Evolutionary conservation across 2,797 vertebrate species (phyloP).

Genomic region (Cichlasoma orientale): DNA sequence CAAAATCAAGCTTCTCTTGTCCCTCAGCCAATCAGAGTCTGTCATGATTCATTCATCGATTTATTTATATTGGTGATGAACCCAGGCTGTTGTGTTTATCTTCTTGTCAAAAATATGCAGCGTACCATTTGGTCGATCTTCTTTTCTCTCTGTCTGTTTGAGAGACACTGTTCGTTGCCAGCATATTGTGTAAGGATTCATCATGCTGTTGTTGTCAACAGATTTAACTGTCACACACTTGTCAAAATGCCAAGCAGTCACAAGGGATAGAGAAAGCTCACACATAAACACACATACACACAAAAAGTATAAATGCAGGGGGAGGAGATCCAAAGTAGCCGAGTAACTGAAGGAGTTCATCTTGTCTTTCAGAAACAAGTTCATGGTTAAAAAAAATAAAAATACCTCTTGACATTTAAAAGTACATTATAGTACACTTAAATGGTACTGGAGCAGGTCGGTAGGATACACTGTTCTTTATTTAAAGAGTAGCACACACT

Average conservation of each 20-base stretch:
- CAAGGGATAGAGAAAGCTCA: conserved; percentile 39
- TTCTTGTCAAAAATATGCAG: conserved; percentile 44
- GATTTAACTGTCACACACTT: conserved; percentile 69
- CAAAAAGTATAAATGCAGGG: conserved; percentile 8
- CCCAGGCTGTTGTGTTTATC: conserved; percentile 51
- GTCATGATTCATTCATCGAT: conserved; percentile 55
- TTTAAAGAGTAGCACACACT: neutral
- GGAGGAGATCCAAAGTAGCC: conserved; percentile 40
- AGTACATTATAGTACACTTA: neutral
- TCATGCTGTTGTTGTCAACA: conserved; percentile 64
- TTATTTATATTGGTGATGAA: conserved; percentile 55
- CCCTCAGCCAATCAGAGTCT: conserved; percentile 30
- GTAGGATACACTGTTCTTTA: neutral
- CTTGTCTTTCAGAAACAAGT: conserved; percentile 36
- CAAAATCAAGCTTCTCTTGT: conserved; percentile 46
- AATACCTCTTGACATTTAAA: conserved; percentile 47
- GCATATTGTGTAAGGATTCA: conserved; percentile 71
- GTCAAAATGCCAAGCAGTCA: conserved; percentile 67
- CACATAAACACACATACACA: conserved; percentile 2
- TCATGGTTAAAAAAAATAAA: neutral
- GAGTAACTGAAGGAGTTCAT: conserved; percentile 35
- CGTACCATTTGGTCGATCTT: conserved; percentile 47
- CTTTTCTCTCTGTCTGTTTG: conserved; percentile 50
- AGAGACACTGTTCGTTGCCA: conserved; percentile 55
- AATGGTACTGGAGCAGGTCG: neutral